Evolutionary conservation across 2,797 vertebrate species (phyloP).

Genomic region (Pelochelys cantorii): DNA sequence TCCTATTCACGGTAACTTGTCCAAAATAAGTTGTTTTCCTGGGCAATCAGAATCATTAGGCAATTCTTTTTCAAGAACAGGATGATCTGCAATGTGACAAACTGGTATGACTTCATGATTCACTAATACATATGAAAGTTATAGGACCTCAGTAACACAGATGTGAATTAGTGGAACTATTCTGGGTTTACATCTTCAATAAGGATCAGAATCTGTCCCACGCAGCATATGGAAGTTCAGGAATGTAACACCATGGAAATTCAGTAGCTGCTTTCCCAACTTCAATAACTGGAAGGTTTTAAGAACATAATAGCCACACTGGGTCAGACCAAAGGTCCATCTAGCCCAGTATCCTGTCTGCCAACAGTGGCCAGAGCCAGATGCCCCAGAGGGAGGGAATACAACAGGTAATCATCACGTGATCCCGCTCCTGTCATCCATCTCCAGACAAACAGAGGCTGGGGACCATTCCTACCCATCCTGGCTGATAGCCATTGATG

Average conservation of each 20-base stretch:
- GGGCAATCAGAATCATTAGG: background rate
- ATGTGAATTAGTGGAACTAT: background rate
- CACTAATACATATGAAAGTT: background rate
- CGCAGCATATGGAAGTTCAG: background rate
- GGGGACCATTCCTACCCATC: no score
- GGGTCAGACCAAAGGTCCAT: no score
- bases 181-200: background rate
- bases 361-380: no score
- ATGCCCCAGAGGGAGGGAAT: no score
- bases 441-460: no score
- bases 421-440: no score
- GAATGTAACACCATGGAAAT: background rate
- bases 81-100: background rate
- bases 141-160: background rate
- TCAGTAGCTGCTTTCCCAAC: background rate
- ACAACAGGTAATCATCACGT: no score
- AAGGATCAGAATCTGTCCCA: background rate
- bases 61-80: background rate
- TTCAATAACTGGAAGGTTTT: background rate
- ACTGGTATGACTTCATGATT: background rate
- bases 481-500: no score
- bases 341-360: no score
- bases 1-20: background rate
- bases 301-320: background rate
- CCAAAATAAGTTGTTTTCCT: background rate